Conservation (phyloP, 2,797 vertebrate genomes). For the Lagorchestes hirsutus region DNA sequence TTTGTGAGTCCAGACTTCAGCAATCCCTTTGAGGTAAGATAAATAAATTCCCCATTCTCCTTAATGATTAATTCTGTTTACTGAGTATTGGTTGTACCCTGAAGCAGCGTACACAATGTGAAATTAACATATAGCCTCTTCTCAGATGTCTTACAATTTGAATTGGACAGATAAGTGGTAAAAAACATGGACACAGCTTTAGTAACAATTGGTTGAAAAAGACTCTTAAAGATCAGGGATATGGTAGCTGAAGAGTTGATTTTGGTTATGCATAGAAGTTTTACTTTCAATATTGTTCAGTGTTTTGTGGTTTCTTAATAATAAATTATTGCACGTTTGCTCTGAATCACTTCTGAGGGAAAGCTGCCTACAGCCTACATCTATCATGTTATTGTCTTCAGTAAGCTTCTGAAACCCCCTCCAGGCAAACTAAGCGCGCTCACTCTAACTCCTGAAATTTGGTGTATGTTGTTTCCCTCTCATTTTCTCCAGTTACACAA, state of each 20-base stretch:
- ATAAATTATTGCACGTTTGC: background rate
- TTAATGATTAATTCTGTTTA: background rate
- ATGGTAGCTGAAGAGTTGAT: background rate
- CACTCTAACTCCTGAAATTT: background rate
- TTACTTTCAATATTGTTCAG: background rate
- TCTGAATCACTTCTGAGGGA: background rate
- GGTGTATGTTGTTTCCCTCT: background rate
- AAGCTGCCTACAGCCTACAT: background rate
- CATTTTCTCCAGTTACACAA: background rate
- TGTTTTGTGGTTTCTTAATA: background rate
- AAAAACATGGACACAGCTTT: background rate
- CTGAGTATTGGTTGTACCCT: background rate
- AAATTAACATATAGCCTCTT: background rate
- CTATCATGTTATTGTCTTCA: background rate
- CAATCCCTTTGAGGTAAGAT: constrained; percentile 27
- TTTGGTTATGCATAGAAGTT: background rate
- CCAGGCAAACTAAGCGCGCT: background rate
- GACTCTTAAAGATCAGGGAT: background rate
- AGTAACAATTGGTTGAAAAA: background rate
- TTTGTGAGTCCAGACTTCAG: constrained; percentile 12
- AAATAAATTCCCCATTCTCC: constrained; percentile 9
- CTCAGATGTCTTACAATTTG: background rate
- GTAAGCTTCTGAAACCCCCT: background rate
- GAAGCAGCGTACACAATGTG: constrained; percentile 1
- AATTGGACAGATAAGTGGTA: constrained; percentile 21